Conservation (phyloP, 2,888 invertebrate genomes). For the Marronus borbonicus region DNA sequence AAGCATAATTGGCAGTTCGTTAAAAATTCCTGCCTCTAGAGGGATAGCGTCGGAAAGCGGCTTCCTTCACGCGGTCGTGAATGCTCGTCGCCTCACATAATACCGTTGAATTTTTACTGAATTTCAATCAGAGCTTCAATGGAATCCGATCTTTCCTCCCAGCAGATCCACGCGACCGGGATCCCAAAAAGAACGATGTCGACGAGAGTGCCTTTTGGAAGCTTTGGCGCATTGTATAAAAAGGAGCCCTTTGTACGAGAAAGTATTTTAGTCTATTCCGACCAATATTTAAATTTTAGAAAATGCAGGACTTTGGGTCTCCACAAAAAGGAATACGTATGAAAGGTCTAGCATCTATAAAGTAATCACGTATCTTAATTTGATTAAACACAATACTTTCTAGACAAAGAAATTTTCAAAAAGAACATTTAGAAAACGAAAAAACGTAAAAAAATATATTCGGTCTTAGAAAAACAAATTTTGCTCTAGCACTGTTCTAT, state of each 20-base stretch:
- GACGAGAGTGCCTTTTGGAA: background rate
- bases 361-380: no score
- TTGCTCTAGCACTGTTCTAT: no score
- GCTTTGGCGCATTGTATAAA: background rate
- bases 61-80: background rate
- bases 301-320: no score
- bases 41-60: background rate
- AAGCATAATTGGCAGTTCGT: constrained; percentile 36
- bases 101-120: constrained; percentile 21
- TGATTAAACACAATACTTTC: no score
- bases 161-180: background rate
- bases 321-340: no score
- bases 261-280: no score
- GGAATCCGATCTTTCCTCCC: constrained; percentile 2
- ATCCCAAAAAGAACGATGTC: background rate
- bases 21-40: constrained; percentile 26
- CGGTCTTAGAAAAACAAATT: no score
- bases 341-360: no score
- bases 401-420: no score
- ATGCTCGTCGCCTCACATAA: constrained; percentile 2
- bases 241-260: background rate
- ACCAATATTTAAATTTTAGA: no score
- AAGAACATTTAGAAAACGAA: no score
- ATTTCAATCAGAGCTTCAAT: constrained; percentile 29
- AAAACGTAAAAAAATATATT: no score